These are phyloP conservation scores for Brachionus calyciflorus DNA, from an alignment of 1,140 invertebrate genomes.

Conservation along the genomic window DNA sequence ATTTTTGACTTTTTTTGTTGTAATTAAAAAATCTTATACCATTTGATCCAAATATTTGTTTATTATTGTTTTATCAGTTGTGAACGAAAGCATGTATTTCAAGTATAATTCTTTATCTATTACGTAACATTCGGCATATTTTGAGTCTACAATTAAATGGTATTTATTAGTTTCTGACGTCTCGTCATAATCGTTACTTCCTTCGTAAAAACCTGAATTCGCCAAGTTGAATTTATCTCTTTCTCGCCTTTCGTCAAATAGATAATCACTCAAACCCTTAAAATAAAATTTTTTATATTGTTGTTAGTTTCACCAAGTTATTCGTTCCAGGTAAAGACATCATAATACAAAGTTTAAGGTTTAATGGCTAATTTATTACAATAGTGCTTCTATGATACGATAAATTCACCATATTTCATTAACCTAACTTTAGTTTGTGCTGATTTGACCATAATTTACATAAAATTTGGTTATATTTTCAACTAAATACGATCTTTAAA, in stretches of 20 bases:
- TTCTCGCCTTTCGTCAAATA: conserved; percentile 39
- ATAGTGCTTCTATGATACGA: too few species aligned
- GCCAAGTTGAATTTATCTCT: not conserved
- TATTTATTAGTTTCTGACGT: conserved; percentile 9
- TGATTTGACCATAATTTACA: too few species aligned
- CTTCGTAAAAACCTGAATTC: not conserved
- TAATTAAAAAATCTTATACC: conserved; percentile 23
- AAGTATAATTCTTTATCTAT: conserved; percentile 44
- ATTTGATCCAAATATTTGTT: conserved; percentile 41
- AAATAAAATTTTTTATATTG: not conserved
- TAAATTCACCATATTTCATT: too few species aligned
- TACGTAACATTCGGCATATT: conserved; percentile 23
- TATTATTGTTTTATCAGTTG: conserved; percentile 16
- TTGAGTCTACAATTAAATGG: conserved; percentile 30
- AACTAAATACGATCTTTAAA: too few species aligned
- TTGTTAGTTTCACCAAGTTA: too few species aligned
- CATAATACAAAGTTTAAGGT: too few species aligned
- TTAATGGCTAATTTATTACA: too few species aligned
- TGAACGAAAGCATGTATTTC: conserved; percentile 32
- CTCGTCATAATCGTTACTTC: not conserved
- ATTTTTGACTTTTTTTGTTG: not conserved
- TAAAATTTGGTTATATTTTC: too few species aligned
- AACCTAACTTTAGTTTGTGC: too few species aligned
- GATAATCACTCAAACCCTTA: conserved; percentile 40
- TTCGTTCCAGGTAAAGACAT: too few species aligned